phyloP scores from a whole-genome alignment of 2,888 invertebrate species.

The Macrosoma leucophasiata region DNA sequence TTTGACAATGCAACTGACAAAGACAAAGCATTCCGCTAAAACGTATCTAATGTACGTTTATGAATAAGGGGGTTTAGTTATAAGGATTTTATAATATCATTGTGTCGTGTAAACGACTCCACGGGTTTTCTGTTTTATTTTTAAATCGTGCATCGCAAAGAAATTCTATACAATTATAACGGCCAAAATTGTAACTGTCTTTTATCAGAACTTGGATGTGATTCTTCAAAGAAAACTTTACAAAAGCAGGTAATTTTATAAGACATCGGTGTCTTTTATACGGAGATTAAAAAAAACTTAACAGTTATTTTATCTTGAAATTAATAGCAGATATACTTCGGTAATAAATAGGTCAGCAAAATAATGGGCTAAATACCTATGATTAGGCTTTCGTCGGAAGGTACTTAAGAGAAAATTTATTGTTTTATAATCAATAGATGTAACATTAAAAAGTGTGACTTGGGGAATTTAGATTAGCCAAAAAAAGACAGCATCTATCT shows the following conservation, averaged over 20 bases:
- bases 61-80: too few species aligned
- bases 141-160: constrained; percentile 48
- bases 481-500: too few species aligned
- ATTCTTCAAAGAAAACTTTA: constrained; percentile 47
- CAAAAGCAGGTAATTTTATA: constrained; percentile 71
- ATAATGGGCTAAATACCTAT: constrained; percentile 44
- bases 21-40: too few species aligned
- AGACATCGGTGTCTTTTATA: constrained; percentile 48
- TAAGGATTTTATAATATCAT: constrained; percentile 31
- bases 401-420: constrained; percentile 54
- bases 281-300: constrained; percentile 44
- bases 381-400: constrained; percentile 58
- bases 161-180: constrained; percentile 76
- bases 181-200: constrained; percentile 74
- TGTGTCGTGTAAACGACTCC: constrained; percentile 38
- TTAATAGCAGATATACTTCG: constrained; percentile 44
- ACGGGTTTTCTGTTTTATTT: constrained; percentile 35
- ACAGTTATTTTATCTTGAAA: constrained; percentile 55
- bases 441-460: constrained; percentile 34
- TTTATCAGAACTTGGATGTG: constrained; percentile 56
- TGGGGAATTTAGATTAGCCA: constrained; percentile 26
- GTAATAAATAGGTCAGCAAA: constrained; percentile 69
- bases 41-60: too few species aligned
- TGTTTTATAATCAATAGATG: constrained; percentile 58
- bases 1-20: too few species aligned